Evolutionary conservation across 1,140 invertebrate genomes (phyloP), one percentile per base, ranked within the genome.

Genomic region (Solen grandis): DNA sequence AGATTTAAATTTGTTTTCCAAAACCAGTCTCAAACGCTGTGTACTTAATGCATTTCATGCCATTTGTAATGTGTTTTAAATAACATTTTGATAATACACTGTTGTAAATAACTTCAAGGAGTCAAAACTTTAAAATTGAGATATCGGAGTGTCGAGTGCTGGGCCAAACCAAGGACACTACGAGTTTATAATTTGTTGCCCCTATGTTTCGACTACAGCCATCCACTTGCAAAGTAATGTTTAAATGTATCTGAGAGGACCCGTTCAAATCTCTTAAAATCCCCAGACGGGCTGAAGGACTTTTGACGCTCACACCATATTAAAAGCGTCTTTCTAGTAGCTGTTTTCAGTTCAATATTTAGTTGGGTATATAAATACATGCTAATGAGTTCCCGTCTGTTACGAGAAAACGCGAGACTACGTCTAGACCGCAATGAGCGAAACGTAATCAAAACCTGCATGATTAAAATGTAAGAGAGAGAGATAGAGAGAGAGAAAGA

Each of bases 11-110:
- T 72, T 62, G 59, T 60, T 70, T 52, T 31, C 29, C 69, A 54
- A 65, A 50, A 25, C n/a, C 55, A 36, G 73, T 80, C 77, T 72
- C 55, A 38, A 38, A 80, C 73, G 52, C 65, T 72, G 72, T 55
- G 54, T 68, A 54, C 50, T 78, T 69, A 50, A 60, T 60, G 65
- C n/a, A 68, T 78, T 78, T 78, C 60, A 69, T 78, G 54, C 29
- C 3, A 27, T n/a, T 54, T 66, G 54, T 78, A 78, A 78, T 80
- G 77, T 55, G 77, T 80, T 80, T 80, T 80, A 72, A 80, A 80
- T 80, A 80, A 80, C 68, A 72, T 80, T 80, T 80, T 80, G 77
- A 80, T 80, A 80, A 72, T 72, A 73, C 60, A 33, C 25, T 63
- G 66, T 50, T 52, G 69, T 80, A 80, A 80, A 80, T 80, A 63